phyloP scores from a whole-genome alignment of 2,113 vertebrate genomes.

The Nycticorax nycticorax region DNA sequence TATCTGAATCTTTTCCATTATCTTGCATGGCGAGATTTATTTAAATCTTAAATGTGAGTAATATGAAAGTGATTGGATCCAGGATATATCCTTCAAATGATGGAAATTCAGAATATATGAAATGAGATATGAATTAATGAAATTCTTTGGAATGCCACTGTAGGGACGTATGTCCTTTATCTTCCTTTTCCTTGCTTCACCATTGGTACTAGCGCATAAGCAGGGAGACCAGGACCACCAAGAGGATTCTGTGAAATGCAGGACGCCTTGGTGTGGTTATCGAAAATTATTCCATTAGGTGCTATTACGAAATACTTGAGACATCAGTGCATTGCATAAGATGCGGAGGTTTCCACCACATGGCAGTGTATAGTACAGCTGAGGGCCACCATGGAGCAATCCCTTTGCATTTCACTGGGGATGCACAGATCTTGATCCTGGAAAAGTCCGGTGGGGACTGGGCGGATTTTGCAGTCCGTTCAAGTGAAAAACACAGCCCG shows the following conservation, averaged over 20 bases:
- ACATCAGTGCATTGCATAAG: rapidly evolving
- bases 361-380: rapidly evolving
- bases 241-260: neutral
- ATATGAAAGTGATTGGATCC: neutral
- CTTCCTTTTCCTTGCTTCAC: neutral
- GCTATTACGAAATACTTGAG: neutral
- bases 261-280: rapidly evolving
- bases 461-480: neutral
- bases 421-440: neutral
- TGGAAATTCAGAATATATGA: neutral
- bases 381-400: rapidly evolving
- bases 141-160: neutral
- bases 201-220: too few species aligned
- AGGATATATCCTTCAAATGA: neutral
- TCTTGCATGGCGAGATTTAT: neutral
- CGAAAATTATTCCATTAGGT: neutral
- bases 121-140: too few species aligned
- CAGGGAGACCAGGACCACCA: neutral
- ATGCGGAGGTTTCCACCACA: neutral
- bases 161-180: neutral
- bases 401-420: neutral
- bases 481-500: neutral
- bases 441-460: neutral
- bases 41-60: neutral
- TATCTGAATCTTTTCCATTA: neutral